These are phyloP conservation scores for Hololepta plana DNA, from an alignment of 2,888 invertebrate species.

Conservation along the genomic window DNA sequence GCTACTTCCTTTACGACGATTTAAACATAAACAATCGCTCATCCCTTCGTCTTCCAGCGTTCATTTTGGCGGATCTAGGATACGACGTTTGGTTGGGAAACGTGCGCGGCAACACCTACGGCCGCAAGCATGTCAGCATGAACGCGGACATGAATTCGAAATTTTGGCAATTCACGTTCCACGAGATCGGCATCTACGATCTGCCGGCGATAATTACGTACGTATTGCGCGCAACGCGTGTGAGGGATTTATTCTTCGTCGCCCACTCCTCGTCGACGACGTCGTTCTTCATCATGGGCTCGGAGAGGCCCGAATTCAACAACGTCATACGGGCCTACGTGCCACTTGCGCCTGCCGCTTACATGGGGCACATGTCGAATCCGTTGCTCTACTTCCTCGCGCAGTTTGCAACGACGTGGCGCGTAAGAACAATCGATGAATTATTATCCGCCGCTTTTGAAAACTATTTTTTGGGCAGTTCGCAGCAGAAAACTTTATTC, in stretches of 20 bases:
- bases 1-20: constrained; percentile 52
- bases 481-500: too few species aligned
- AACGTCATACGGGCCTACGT: constrained; percentile 37
- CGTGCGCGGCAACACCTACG: constrained; percentile 36
- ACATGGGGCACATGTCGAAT: constrained; percentile 29
- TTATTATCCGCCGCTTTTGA: too few species aligned
- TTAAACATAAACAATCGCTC: constrained; percentile 55
- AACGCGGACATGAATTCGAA: constrained; percentile 17
- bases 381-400: constrained; percentile 31
- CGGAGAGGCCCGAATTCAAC: constrained; percentile 38
- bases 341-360: constrained; percentile 42
- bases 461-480: too few species aligned
- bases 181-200: constrained; percentile 59
- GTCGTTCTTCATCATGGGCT: constrained; percentile 39
- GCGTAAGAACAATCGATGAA: too few species aligned
- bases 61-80: constrained; percentile 26
- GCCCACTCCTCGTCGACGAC: constrained; percentile 54
- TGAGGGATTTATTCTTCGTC: constrained; percentile 44
- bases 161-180: constrained; percentile 29
- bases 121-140: constrained; percentile 27
- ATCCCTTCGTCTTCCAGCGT: constrained; percentile 33
- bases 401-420: too few species aligned
- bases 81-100: constrained; percentile 43
- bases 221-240: constrained; percentile 33
- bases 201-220: constrained; percentile 59